phyloP scores from a whole-genome alignment of 2,888 invertebrate species.

The Amphipyra berbera region DNA sequence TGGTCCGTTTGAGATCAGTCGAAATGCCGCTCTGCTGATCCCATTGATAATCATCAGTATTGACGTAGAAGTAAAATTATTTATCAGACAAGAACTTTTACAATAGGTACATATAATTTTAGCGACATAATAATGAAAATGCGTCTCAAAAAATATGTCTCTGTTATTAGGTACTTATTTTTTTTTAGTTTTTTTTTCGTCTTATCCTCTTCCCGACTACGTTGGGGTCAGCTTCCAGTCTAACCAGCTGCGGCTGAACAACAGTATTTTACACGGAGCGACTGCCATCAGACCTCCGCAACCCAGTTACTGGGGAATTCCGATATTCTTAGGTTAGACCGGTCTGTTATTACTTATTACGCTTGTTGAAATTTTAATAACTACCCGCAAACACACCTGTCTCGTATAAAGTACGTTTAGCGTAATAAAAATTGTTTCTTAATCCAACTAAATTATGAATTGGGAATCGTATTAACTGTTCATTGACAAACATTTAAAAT shows the following conservation, averaged over 20 bases:
- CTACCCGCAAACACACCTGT: slow-evolving; percentile 27
- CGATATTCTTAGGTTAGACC: too few relatives aligned
- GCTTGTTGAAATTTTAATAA: slow-evolving; percentile 30
- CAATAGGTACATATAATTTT: slow-evolving; percentile 15
- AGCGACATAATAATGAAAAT: slow-evolving; percentile 16
- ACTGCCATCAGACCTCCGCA: too few relatives aligned
- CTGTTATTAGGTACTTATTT: too few relatives aligned
- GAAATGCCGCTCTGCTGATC: background rate
- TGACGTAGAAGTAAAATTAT: background rate
- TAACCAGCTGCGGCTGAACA: too few relatives aligned
- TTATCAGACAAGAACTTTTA: slow-evolving; percentile 6
- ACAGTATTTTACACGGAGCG: too few relatives aligned
- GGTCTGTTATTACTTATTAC: slow-evolving; percentile 26
- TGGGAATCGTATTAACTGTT: slow-evolving; percentile 13
- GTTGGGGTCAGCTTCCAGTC: too few relatives aligned
- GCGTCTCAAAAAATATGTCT: slow-evolving; percentile 6
- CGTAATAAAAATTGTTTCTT: slow-evolving; percentile 44
- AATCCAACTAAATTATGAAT: slow-evolving; percentile 30
- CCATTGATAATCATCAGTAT: background rate
- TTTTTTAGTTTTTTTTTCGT: too few relatives aligned
- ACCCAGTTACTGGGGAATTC: too few relatives aligned
- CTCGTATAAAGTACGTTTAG: slow-evolving; percentile 6
- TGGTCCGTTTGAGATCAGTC: too few relatives aligned
- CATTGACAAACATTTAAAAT: slow-evolving; percentile 23
- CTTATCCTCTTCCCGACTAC: too few relatives aligned